A percentile compares a stretch with the other conserved stretches of the same genome.
Conservation (phyloP, 1,140 invertebrate species). For the Micrasema longulum region DNA sequence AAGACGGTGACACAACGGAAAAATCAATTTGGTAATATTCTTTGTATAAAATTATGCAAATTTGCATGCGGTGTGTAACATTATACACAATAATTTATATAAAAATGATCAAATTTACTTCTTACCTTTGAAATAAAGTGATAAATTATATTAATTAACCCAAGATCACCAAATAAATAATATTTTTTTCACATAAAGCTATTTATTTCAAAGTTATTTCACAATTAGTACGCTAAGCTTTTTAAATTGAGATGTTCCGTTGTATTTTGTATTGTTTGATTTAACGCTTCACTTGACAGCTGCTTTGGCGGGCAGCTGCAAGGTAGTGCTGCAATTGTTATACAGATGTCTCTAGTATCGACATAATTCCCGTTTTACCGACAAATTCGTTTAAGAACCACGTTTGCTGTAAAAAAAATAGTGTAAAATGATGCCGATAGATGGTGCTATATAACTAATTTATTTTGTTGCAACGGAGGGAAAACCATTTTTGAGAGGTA, state of each 20-base stretch:
- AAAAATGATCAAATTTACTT: neutral
- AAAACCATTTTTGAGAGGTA: no score
- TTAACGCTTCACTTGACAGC: constrained; percentile 10
- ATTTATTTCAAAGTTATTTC: neutral
- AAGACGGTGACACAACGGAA: no score
- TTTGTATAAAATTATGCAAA: neutral
- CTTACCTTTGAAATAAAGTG: neutral
- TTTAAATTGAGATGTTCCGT: constrained; percentile 20
- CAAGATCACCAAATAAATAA: neutral
- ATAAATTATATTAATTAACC: neutral
- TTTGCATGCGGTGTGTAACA: neutral
- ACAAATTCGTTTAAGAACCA: no score
- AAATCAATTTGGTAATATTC: no score
- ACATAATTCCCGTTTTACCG: constrained; percentile 21
- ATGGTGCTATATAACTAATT: no score
- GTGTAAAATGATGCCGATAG: no score
- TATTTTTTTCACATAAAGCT: neutral
- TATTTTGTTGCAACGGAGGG: no score
- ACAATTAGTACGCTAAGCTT: constrained; percentile 5
- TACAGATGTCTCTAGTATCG: constrained; percentile 18
- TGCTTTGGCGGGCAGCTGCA: constrained; percentile 13
- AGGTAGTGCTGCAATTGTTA: neutral
- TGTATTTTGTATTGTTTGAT: constrained; percentile 22
- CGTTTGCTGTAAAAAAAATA: no score
- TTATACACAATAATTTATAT: neutral